Evolutionary conservation across 2,797 vertebrate species (phyloP).

Genomic region (Phoeniculus purpureus): DNA sequence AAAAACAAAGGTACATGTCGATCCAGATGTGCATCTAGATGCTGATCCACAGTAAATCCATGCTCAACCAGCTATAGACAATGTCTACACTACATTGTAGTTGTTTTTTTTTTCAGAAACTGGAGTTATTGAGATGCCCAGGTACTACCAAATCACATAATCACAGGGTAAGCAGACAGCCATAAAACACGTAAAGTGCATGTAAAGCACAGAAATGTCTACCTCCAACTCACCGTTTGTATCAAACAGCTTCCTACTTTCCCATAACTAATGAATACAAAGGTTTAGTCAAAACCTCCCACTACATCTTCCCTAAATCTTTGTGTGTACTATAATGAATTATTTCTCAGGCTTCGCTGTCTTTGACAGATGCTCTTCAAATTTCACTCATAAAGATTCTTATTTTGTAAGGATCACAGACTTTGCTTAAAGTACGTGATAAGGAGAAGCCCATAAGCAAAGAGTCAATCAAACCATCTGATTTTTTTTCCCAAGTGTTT

Average conservation of each 20-base stretch:
- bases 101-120: neutral
- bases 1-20: neutral
- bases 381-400: neutral
- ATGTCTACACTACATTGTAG: neutral
- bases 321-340: neutral
- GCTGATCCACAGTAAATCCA: neutral
- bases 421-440: neutral
- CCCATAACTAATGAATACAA: neutral
- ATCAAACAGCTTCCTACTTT: neutral
- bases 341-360: neutral
- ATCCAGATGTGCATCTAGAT: neutral
- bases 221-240: neutral
- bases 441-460: neutral
- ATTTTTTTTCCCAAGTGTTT: neutral
- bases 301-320: neutral
- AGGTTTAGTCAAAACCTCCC: constrained; percentile 26
- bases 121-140: neutral
- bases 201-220: neutral
- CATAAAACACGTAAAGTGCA: neutral
- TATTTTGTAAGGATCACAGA: neutral
- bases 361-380: neutral
- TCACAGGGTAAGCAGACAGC: neutral
- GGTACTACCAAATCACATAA: neutral
- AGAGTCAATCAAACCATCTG: neutral
- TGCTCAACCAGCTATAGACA: neutral